A percentile compares a stretch with the other conserved stretches of the same genome.
These are phyloP conservation scores for Protosalanx chinensis DNA, from an alignment of 2,797 vertebrate genomes.

Conservation along the genomic window DNA sequence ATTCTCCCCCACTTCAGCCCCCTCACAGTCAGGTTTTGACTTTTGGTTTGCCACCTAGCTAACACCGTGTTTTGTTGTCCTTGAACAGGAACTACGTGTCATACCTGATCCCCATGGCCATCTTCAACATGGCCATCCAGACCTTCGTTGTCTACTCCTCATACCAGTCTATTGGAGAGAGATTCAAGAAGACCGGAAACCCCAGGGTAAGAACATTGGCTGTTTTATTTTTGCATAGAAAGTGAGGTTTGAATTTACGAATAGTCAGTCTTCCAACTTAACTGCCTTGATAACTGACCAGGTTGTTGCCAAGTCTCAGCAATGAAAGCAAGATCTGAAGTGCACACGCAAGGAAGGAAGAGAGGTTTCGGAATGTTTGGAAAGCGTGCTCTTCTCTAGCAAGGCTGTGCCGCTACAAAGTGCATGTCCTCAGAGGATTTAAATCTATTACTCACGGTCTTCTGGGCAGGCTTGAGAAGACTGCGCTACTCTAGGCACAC, in stretches of 20 bases:
- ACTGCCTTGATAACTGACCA: background rate
- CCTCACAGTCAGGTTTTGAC: too few species aligned
- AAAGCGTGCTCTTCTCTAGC: too few species aligned
- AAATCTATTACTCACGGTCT: conserved; percentile 58
- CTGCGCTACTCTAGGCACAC: conserved; percentile 47
- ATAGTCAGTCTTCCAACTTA: background rate
- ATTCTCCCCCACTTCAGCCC: background rate
- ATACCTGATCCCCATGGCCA: conserved; percentile 84
- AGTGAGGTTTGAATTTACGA: background rate
- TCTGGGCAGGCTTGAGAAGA: conserved; percentile 40
- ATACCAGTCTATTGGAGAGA: conserved; percentile 86
- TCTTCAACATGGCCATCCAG: conserved; percentile 89
- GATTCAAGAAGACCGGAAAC: conserved; percentile 86
- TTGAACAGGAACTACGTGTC: conserved; percentile 84
- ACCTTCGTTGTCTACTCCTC: conserved; percentile 85
- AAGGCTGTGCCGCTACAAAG: conserved; percentile 21
- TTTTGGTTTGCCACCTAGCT: background rate
- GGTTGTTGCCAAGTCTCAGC: too few species aligned
- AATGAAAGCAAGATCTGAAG: too few species aligned
- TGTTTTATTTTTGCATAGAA: background rate
- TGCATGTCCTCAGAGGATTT: conserved; percentile 37
- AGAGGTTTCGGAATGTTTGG: conserved; percentile 19
- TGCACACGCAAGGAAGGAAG: too few species aligned
- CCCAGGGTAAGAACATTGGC: conserved; percentile 72
- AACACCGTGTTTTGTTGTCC: conserved; percentile 3